phyloP scores from a whole-genome alignment of 53 echinoderm and acorn worm genomes.

The Henricia sp. region DNA sequence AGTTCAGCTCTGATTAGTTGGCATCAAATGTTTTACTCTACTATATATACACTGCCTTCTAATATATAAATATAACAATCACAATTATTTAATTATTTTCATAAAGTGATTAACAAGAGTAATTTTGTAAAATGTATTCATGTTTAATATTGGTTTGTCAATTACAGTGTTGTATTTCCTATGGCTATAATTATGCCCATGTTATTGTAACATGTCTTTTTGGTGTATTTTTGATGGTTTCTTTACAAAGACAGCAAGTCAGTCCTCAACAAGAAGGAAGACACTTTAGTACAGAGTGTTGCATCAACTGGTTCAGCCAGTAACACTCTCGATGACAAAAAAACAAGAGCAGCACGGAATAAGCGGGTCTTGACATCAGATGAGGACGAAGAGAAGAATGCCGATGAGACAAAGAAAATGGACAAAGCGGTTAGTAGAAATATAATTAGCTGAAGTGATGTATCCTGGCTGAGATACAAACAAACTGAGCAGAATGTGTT shows the following conservation, averaged over 20 bases:
- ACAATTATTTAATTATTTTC: neutral
- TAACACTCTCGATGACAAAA: neutral
- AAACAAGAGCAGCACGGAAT: neutral
- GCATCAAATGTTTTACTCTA: too few relatives aligned
- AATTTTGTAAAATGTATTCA: neutral
- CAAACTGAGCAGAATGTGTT: constrained; percentile 2
- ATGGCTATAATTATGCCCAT: too few relatives aligned
- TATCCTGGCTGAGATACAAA: constrained; percentile 9
- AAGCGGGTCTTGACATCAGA: neutral
- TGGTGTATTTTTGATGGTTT: neutral
- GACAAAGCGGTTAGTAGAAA: neutral
- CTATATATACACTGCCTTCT: too few relatives aligned
- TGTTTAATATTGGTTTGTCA: too few relatives aligned
- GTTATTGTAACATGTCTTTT: neutral
- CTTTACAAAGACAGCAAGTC: constrained; percentile 12
- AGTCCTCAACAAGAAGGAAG: constrained; percentile 14
- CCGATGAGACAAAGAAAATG: constrained; percentile 4
- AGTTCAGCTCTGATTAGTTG: too few relatives aligned
- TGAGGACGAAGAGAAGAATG: neutral
- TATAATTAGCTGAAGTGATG: neutral
- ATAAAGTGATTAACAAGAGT: neutral
- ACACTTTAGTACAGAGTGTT: neutral
- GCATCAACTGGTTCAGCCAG: neutral
- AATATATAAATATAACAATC: neutral
- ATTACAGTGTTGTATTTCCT: too few relatives aligned